Percentiles rank a stretch among this genome's conserved stretches.
Evolutionary conservation across 2,888 invertebrate genomes (phyloP).

Genomic region (Drosophila mimica): DNA sequence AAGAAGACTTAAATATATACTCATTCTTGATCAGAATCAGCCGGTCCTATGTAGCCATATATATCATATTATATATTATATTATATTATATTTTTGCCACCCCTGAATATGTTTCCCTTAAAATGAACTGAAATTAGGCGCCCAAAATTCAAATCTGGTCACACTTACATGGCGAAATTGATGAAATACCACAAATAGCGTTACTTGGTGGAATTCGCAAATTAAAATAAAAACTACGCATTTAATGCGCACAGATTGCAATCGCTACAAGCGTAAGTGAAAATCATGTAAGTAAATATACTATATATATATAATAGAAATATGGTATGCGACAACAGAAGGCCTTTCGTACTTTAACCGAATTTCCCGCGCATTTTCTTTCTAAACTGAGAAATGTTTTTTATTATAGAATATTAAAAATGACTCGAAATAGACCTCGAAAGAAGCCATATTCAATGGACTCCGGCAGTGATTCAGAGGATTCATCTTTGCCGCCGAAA

Average conservation of each 20-base stretch:
- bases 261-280: background rate
- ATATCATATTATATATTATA: too few species aligned
- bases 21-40: background rate
- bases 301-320: background rate
- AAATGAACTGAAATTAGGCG: background rate
- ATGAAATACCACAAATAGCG: background rate
- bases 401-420: constrained; percentile 19
- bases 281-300: constrained; percentile 6
- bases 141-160: constrained; percentile 4
- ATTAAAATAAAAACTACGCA: background rate
- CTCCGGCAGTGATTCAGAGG: constrained; percentile 17
- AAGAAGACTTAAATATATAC: background rate
- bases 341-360: background rate
- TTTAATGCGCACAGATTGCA: background rate
- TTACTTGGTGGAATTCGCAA: background rate
- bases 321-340: background rate
- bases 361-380: constrained; percentile 45
- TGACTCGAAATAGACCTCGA: constrained; percentile 31
- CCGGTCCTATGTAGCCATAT: background rate
- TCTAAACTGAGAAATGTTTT: background rate
- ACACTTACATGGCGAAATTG: constrained; percentile 9
- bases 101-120: background rate
- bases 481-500: background rate
- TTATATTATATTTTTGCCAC: too few species aligned
- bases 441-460: constrained; percentile 23